Evolutionary conservation across 1,140 invertebrate genomes (phyloP), one percentile per base, ranked within the genome.

Genomic region (Drosophila serrata): DNA sequence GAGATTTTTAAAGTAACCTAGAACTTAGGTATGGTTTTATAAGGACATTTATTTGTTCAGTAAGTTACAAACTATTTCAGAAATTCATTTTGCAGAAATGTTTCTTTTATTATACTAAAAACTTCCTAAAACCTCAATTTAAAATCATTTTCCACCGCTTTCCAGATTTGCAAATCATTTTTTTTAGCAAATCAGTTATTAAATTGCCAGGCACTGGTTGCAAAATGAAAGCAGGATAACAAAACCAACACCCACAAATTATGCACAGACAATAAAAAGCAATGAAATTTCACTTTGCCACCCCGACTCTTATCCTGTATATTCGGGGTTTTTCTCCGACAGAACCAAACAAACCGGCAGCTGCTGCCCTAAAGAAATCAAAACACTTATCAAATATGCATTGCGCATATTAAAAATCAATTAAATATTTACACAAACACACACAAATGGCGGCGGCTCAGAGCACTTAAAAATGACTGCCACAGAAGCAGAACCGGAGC

Each of bases 401-500:
- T 85, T 59, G 53, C 65, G 81, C 85, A 88, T 88, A 81, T 88
- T 85, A 80, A 85, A 85, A 90, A 90, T 81, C 81, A 84, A 88
- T 88, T 90, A 75, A 88, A 90, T 90, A 90, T 88, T 88, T 90
- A 88, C 61, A 72, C 81, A 88, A 79, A 72, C 81, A 80, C 56
- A 80, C 56, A 61, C 72, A 85, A 73, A 85, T 75, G 65, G n/a
- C n/a, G n/a, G 74, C 74, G 65, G 78, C 45, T 59, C 57, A 74
- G 62, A 79, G 55, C 68, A 65, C 59, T 77, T 77, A 69, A 59
- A 74, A 62, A 65, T 43, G 68, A 67, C 56, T 65, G 57, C 45
- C 45, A 24, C 40, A 61, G n/a, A n/a, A n/a, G 33, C 57, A 77
- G 46, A 33, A 72, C n/a, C n/a, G 31, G 37, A 6, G 57, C 22